Base-by-base conservation (phyloP, 2,113 vertebrate species). In the Arizona elegans region DNA sequence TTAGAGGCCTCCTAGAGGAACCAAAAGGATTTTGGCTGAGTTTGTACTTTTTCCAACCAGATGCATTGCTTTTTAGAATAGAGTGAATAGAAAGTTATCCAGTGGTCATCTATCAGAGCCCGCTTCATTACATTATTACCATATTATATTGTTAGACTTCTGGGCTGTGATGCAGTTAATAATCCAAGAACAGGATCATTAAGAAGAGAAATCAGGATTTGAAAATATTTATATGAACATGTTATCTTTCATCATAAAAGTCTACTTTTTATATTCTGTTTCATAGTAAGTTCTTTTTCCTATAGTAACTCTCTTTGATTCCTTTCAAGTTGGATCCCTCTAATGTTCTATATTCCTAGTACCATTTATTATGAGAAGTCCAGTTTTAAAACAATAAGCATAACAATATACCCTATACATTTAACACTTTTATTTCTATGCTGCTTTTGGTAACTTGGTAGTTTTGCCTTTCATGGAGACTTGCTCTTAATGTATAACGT, bases 201-300 rank as follows among this genome's bases (percentile, higher is more conserved):
- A 10, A 75, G 26, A 65, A 65, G n/a, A 75, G 15, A 75, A 19
- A 33, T 9, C 87, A 86, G 43, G 88, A 90, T 91, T 0, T 50
- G 29, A 54, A 65, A 94, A 90, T 88, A 29, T 23, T 93, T 29
- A 86, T 54, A 91, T 90, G 88, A 91, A 96, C 92, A 53, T 94
- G 53, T 94, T 0, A 0, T 26, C 92, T 3, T 7, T 56, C 24
- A 93, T 75, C 90, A 70, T 2, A 87, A 0, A 62, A n/a, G 54
- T 29, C 92, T 65, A 75, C 93, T 75, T 75, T 75, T 33, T 75
- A 33, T 75, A 12, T 75, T 75, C n/a, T 81, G 38, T 81, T 81
- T 19, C n/a, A 81, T 81, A 33, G n/a, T 75, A 75, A 75, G 7
- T 38, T 81, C 70, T 38, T 19, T 81, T 38, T 81, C 70, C n/a